These are phyloP conservation scores for Ischnus inquisitorius DNA, from an alignment of 2,888 invertebrate species.

Conservation along the genomic window DNA sequence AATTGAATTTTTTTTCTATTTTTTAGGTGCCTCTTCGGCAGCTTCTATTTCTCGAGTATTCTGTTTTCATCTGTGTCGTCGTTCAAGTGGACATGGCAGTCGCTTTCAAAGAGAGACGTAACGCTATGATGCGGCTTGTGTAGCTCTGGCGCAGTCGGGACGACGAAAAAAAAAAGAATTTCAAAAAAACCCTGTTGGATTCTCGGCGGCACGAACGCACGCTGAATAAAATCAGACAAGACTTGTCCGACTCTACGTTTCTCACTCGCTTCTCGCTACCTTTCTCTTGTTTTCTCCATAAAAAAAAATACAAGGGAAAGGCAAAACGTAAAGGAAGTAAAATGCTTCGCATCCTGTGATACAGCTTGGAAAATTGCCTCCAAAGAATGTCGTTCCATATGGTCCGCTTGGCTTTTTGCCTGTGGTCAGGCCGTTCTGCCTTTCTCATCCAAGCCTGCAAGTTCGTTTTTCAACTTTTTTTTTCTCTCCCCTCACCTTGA, in stretches of 20 bases:
- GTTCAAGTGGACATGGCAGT: background rate
- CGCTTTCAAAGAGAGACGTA: background rate
- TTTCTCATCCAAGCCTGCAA: background rate
- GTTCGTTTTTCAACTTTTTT: background rate
- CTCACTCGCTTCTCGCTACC: background rate
- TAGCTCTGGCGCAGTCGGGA: background rate
- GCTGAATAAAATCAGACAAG: slow-evolving; percentile 1
- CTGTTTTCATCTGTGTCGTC: slow-evolving; percentile 1
- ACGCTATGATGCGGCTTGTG: background rate
- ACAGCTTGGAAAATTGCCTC: slow-evolving; percentile 1
- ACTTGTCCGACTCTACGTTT: background rate
- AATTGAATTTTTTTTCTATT: background rate
- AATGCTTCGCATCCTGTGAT: background rate
- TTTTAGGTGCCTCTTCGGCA: background rate
- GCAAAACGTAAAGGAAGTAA: slow-evolving; percentile 10
- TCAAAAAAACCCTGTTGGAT: background rate
- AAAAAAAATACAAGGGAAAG: background rate
- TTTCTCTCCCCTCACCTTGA: slow-evolving; percentile 10
- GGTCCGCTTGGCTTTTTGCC: background rate
- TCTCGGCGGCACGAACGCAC: slow-evolving; percentile 3
- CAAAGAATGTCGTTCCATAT: background rate
- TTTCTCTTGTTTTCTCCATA: background rate
- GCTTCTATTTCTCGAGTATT: background rate
- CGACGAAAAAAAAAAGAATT: background rate
- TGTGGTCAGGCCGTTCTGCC: background rate